phyloP scores from a whole-genome alignment of 1,140 invertebrate species.

The Drosophila auraria region DNA sequence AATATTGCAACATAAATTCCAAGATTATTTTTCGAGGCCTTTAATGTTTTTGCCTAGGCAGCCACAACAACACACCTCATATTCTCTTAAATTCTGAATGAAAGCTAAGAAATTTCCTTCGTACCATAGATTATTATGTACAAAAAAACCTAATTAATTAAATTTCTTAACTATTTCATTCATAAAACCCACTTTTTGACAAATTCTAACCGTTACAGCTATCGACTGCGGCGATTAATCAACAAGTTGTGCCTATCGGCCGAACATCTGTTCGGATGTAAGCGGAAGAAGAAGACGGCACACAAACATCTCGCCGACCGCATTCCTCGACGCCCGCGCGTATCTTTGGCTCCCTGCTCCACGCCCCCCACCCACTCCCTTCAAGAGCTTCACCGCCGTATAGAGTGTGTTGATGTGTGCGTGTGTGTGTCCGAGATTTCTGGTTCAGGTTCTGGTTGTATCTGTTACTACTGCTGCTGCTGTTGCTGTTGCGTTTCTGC shows the following conservation, averaged over 20 bases:
- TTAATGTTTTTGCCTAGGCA: too few relatives aligned
- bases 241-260: conserved; percentile 53
- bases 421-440: conserved; percentile 32
- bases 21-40: too few relatives aligned
- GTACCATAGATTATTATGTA: too few relatives aligned
- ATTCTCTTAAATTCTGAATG: too few relatives aligned
- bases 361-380: conserved; percentile 8
- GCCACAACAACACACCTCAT: too few relatives aligned
- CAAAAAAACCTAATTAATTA: not conserved
- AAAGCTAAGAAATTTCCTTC: too few relatives aligned
- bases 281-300: conserved; percentile 57
- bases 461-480: conserved; percentile 23
- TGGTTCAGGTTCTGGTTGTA: conserved; percentile 42
- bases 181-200: not conserved
- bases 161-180: not conserved
- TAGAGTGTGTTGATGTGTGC: not conserved
- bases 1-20: too few relatives aligned
- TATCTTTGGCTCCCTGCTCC: conserved; percentile 42
- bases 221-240: conserved; percentile 40
- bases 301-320: conserved; percentile 62
- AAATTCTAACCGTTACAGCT: not conserved
- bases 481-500: conserved; percentile 27
- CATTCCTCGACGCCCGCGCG: conserved; percentile 31
- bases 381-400: conserved; percentile 4
- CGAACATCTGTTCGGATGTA: conserved; percentile 33